A percentile compares a stretch with the other conserved stretches of the same genome.
phyloP scores from a whole-genome alignment of 1,140 invertebrate genomes.

The Papilio xuthus region DNA sequence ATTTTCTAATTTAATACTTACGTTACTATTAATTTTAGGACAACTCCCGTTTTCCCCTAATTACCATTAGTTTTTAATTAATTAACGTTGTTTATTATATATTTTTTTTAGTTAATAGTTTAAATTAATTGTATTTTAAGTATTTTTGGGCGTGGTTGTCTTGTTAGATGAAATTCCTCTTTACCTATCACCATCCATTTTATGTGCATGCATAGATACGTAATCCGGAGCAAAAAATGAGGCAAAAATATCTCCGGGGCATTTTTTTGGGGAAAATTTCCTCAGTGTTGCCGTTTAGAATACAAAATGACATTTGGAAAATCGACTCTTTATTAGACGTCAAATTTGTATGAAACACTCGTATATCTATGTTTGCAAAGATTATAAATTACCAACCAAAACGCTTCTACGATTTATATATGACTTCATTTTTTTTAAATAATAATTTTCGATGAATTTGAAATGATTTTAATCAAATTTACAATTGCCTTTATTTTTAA shows the following conservation, averaged over 20 bases:
- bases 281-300: no score
- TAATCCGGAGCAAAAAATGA: no score
- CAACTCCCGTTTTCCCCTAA: conserved; percentile 59
- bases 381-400: conserved; percentile 10
- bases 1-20: conserved; percentile 70
- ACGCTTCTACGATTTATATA: neutral
- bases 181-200: neutral
- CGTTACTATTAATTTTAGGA: conserved; percentile 79
- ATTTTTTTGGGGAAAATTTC: no score
- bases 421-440: neutral
- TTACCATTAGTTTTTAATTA: conserved; percentile 77
- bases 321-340: no score
- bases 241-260: no score
- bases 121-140: conserved; percentile 58
- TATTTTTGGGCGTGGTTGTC: conserved; percentile 54
- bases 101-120: conserved; percentile 58
- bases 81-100: conserved; percentile 72
- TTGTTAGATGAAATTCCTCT: conserved; percentile 45
- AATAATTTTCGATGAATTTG: conserved; percentile 8
- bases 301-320: no score
- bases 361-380: neutral
- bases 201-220: neutral
- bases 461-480: neutral
- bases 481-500: conserved; percentile 4
- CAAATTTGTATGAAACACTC: no score